phyloP scores from a whole-genome alignment of 2,113 vertebrate species.

The Hippopotamus amphibius region DNA sequence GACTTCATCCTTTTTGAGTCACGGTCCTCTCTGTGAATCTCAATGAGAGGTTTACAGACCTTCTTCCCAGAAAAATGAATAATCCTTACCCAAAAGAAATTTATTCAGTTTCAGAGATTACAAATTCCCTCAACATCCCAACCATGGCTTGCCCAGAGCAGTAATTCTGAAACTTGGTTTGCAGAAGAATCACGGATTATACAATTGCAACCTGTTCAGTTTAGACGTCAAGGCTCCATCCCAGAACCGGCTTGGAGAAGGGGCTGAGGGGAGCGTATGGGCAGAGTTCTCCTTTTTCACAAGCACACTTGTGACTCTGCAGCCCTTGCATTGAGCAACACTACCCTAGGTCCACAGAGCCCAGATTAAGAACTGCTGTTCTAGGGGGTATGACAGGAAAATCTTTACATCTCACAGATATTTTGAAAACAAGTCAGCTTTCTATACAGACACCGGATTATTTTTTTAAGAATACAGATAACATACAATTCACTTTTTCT shows the following conservation, averaged over 20 bases:
- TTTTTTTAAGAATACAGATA: neutral
- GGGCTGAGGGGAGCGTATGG: neutral
- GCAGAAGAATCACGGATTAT: neutral
- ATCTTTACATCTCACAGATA: neutral
- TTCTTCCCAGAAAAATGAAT: neutral
- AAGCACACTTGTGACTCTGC: neutral
- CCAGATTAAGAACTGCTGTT: neutral
- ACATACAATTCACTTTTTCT: slow-evolving; percentile 10
- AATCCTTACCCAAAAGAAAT: neutral
- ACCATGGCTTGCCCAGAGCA: neutral
- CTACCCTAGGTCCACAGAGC: neutral
- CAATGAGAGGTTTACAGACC: neutral
- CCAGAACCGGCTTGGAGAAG: neutral
- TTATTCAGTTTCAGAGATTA: neutral
- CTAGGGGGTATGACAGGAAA: neutral
- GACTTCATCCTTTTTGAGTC: neutral
- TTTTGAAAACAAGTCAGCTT: slow-evolving; percentile 16
- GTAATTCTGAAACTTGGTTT: slow-evolving; percentile 43
- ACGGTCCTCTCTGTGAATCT: neutral
- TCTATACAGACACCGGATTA: neutral
- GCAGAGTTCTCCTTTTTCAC: neutral
- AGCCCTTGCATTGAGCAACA: neutral
- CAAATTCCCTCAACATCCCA: neutral
- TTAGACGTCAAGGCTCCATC: neutral
- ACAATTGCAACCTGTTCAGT: neutral